Evolutionary conservation across 2,888 invertebrate species (phyloP).

Genomic region (Limnephilus auricula): DNA sequence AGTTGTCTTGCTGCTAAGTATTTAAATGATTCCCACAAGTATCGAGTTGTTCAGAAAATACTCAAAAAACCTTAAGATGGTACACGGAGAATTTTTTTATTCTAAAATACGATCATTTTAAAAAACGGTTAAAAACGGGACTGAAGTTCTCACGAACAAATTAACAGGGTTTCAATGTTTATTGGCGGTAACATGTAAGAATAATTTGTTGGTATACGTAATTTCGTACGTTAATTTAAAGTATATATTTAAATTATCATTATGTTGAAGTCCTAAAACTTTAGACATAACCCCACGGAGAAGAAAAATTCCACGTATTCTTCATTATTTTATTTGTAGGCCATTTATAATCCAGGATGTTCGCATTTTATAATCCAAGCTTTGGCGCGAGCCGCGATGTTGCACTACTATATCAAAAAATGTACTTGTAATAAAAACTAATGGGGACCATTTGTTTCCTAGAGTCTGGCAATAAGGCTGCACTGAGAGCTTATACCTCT

Average conservation of each 20-base stretch:
- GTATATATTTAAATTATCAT: too few relatives aligned
- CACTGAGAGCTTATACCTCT: neutral
- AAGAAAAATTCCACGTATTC: neutral
- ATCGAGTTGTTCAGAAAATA: too few relatives aligned
- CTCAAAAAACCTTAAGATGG: neutral
- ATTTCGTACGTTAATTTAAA: too few relatives aligned
- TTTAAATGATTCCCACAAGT: too few relatives aligned
- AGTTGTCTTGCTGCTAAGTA: too few relatives aligned
- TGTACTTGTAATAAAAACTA: conserved; percentile 36
- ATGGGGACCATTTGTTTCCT: conserved; percentile 27
- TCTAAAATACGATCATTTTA: too few relatives aligned
- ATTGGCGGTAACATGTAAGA: too few relatives aligned
- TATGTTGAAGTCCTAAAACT: neutral
- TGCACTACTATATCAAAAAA: conserved; percentile 35
- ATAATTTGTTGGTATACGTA: too few relatives aligned
- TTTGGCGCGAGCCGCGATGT: neutral
- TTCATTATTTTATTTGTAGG: neutral
- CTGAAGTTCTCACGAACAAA: too few relatives aligned
- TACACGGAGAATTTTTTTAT: too few relatives aligned
- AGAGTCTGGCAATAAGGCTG: conserved; percentile 29
- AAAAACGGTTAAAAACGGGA: too few relatives aligned
- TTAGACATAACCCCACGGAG: neutral
- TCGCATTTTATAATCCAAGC: neutral
- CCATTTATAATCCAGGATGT: neutral
- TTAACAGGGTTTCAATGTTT: too few relatives aligned